A percentile compares a stretch with the other conserved stretches of the same genome.
These are phyloP conservation scores for Pteropus rufus DNA, from an alignment of 2,797 vertebrate species.

Conservation along the genomic window DNA sequence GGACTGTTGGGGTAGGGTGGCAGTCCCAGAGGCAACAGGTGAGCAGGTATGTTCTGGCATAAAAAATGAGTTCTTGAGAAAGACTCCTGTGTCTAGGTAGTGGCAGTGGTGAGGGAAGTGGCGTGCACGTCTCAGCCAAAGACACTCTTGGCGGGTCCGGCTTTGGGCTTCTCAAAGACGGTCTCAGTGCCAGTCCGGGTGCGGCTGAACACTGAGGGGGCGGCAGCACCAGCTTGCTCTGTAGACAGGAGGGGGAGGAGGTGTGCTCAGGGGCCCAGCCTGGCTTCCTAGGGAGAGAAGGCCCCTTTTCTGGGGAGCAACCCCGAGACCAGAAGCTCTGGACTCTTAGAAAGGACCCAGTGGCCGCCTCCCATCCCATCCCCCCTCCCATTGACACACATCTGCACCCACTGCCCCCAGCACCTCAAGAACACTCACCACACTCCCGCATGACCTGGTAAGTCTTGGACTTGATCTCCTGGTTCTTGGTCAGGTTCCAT, in stretches of 20 bases:
- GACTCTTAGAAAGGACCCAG: background rate
- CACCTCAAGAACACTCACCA: conserved; percentile 84
- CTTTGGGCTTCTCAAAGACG: conserved; percentile 85
- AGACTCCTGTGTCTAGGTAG: background rate
- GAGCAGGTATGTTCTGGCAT: background rate
- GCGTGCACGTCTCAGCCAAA: conserved; percentile 81
- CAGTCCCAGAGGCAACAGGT: background rate
- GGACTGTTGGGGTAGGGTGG: background rate
- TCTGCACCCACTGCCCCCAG: fast-evolving
- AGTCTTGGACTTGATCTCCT: conserved; percentile 95
- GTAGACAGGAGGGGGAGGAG: conserved; percentile 46
- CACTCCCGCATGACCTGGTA: conserved; percentile 97
- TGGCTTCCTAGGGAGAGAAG: background rate
- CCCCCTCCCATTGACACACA: background rate
- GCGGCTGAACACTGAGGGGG: conserved; percentile 93
- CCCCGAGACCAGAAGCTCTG: background rate
- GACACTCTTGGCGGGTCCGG: conserved; percentile 87
- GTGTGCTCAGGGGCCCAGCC: background rate
- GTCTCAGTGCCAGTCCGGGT: conserved; percentile 91
- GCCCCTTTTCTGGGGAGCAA: no score
- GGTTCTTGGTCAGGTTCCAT: conserved; percentile 90
- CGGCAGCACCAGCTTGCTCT: conserved; percentile 91
- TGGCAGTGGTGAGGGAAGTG: background rate
- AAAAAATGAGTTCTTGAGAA: background rate
- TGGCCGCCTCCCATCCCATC: no score